Evolutionary conservation across 2,888 invertebrate genomes (phyloP).

Genomic region (Ptilodon capucinus): DNA sequence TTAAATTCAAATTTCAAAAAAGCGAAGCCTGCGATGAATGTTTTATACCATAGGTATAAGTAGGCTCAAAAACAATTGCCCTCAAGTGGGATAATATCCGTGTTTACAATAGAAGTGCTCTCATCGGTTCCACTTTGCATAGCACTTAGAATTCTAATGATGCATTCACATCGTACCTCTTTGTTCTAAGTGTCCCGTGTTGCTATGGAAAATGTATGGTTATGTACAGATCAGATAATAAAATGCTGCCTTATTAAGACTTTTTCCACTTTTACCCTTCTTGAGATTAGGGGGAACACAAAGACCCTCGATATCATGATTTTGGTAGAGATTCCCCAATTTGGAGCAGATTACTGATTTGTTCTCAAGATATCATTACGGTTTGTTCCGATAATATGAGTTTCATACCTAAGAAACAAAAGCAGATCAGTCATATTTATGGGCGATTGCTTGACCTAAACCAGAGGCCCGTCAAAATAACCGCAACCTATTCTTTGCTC

Average conservation of each 20-base stretch:
- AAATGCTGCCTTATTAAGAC: neutral
- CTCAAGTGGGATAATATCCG: constrained; percentile 37
- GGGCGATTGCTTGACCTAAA: no score
- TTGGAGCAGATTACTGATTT: neutral
- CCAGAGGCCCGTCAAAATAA: no score
- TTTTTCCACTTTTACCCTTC: neutral
- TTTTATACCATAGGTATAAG: neutral
- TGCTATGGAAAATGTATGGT: constrained; percentile 36
- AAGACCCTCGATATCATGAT: neutral
- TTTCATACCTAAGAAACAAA: neutral
- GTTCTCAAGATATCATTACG: neutral
- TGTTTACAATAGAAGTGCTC: constrained; percentile 49
- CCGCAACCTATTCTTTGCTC: no score
- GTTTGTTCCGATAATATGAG: neutral
- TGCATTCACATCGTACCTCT: constrained; percentile 73
- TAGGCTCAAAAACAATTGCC: constrained; percentile 14
- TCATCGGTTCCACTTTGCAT: constrained; percentile 74
- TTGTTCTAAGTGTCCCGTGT: constrained; percentile 60
- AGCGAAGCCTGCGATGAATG: no score
- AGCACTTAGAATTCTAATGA: constrained; percentile 80
- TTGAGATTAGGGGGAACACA: neutral
- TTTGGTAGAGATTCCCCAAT: no score
- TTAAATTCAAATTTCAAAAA: no score
- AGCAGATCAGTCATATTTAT: no score
- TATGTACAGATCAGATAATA: no score